Percentiles rank a stretch among this genome's conserved stretches.
These are phyloP conservation scores for Macrosiphum euphorbiae DNA, from an alignment of 2,888 invertebrate species.

Conservation along the genomic window DNA sequence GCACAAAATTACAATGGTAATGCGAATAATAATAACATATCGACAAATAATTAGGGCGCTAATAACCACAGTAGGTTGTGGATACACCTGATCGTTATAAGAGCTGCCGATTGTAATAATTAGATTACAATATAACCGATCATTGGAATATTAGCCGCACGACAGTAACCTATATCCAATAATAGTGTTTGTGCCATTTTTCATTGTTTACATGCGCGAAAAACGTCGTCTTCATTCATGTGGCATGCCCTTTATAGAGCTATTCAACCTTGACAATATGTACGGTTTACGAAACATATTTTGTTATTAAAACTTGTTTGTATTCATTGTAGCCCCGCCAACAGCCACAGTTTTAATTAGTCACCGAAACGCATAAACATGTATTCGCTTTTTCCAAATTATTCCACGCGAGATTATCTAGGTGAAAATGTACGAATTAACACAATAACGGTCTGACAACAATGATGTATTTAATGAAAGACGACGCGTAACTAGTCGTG, in stretches of 20 bases:
- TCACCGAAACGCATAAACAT: conserved; percentile 7
- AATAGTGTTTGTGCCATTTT: conserved; percentile 27
- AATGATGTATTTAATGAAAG: background rate
- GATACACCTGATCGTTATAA: conserved; percentile 7
- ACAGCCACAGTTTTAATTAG: conserved; percentile 40
- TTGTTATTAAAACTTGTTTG: conserved; percentile 46
- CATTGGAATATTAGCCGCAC: background rate
- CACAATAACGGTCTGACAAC: background rate
- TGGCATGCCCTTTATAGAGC: background rate
- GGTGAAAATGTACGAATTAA: background rate
- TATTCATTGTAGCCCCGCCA: conserved; percentile 41
- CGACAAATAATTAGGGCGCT: conserved; percentile 47
- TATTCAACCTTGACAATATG: conserved; percentile 45
- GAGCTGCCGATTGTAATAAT: background rate
- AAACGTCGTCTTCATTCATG: conserved; percentile 48
- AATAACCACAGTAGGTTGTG: background rate
- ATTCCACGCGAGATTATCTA: background rate
- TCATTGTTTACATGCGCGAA: conserved; percentile 46
- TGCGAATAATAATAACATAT: background rate
- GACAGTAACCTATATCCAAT: conserved; percentile 29
- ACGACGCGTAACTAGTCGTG: background rate
- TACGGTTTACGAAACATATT: conserved; percentile 30
- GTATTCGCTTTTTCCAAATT: conserved; percentile 40
- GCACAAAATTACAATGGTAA: background rate
- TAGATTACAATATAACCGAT: conserved; percentile 15